Base-by-base conservation (phyloP, 2,113 vertebrate genomes). In the Rhipidura dahli region DNA sequence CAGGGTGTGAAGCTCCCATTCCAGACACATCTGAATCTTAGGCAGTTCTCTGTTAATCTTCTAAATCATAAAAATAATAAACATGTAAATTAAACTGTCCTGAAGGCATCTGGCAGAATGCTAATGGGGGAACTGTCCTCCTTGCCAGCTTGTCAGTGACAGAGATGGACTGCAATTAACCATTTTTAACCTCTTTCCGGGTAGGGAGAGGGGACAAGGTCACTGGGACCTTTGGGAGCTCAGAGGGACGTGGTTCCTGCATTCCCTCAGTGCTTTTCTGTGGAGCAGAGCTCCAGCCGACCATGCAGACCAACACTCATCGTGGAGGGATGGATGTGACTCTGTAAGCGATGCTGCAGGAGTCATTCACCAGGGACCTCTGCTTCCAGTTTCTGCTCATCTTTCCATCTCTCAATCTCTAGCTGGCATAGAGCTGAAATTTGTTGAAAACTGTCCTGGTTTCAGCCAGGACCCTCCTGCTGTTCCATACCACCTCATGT, bases 291-390 rank as follows among this genome's bases (percentile, higher is more conserved):
- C 19, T 78, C 51, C 1, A 60, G 53, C 47, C 0, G 3, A 51
- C 11, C 53, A 1, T 47, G 54, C 33, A 22, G 53, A 83, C 27
- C 57, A 69, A 15, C 22, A 17, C 24, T 22, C 51, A 35, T 23
- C 28, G 28, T 0, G 0, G 65, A 66, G 27, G 44, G 23, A 15
- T 3, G 5, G 40, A 56, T 0, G 0, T 40, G 37, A 37, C 63
- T 63, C 40, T 18, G 3, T 30, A 72, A 56, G 15, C 3, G 23
- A 22, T 9, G 27, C 49, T 40, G 33, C 33, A 66, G 21, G 37
- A 75, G 8, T 28, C 1, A 3, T 53, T 73, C 44, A 68, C 39
- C 9, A 56, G 18, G 30, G 57, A 59, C 15, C 19, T 82, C 78
- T 53, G 13, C 28, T 88, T 89, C 63, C 57, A 61, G 23, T 26